Percentiles rank a stretch among this genome's conserved stretches.
These are phyloP conservation scores for Chromoteleia sp. DNA, from an alignment of 2,888 invertebrate species.

Conservation along the genomic window DNA sequence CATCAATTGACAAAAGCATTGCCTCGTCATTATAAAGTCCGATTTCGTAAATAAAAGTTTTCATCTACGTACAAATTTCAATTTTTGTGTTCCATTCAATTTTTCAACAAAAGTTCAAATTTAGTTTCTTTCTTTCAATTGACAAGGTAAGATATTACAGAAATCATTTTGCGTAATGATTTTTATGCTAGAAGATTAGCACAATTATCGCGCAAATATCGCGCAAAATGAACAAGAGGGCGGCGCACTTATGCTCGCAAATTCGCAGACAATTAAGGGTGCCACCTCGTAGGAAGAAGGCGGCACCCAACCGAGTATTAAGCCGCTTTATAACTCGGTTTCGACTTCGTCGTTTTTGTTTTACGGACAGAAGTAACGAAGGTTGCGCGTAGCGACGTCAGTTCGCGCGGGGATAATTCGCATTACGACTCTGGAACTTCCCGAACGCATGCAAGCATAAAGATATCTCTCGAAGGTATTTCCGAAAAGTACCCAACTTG, in stretches of 20 bases:
- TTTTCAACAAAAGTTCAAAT: no score
- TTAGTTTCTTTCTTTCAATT: no score
- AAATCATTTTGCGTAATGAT: no score
- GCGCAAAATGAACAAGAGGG: not conserved
- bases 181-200: no score
- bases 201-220: not conserved
- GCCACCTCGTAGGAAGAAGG: not conserved
- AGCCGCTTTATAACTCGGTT: slow-evolving; percentile 65
- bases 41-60: no score
- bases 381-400: slow-evolving; percentile 57
- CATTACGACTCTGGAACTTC: slow-evolving; percentile 66
- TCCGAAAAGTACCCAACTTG: slow-evolving; percentile 69
- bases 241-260: not conserved
- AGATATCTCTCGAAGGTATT: slow-evolving; percentile 70
- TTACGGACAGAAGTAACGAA: slow-evolving; percentile 60
- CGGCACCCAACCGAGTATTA: slow-evolving; percentile 48
- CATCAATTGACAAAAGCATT: no score
- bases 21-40: no score
- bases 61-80: no score
- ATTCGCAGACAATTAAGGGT: slow-evolving; percentile 49
- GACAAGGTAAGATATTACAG: no score
- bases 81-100: no score
- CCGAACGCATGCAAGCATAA: slow-evolving; percentile 64
- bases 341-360: slow-evolving; percentile 54
- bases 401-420: slow-evolving; percentile 69